Evolutionary conservation across 2,113 vertebrate species (phyloP), one percentile per base, ranked within the genome.

Genomic region (Pholis gunnellus): DNA sequence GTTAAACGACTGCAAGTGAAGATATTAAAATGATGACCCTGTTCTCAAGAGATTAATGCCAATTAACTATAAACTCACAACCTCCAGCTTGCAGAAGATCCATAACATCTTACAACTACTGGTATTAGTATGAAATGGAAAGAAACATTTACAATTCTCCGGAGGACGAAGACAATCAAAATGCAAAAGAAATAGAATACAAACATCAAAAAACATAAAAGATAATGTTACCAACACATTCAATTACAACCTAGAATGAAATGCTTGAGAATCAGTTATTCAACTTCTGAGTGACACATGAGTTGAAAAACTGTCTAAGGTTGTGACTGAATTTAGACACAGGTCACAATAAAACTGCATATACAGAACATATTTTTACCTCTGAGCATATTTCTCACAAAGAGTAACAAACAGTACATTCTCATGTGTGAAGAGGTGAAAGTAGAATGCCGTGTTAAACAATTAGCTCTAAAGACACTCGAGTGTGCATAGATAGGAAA

Each of bases 221-320:
- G 3, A 46, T 36, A 34, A 20, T 4, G 36, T 63, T 61, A 80
- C 71, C 31, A 66, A 71, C 52, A 78, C 15, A 66, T 25, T 77
- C 14, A 72, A 40, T 40, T 64, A 72, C 25, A 54, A 27, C 34
- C 52, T 82, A 79, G 1, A 80, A 76, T 85, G 4, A 91, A 91
- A 91, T 91, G 85, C 73, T 70, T n/a, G 57, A 54, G 9, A 87
- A 72, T 13, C 73, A 8, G 79, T 79, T 85, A 44, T 75, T 86
- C 91, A 87, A 87, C 91, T 59, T 87, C 91, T 93, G 91, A 94
- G 93, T 93, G 75, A 92, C 86, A 94, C 93, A 94, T 94, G 93
- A 92, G 91, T 78, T 89, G 88, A 92, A 87, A 60, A 60, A 70
- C 79, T 50, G 71, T 10, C 13, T 6, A 57, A 77, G 17, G 50